Evolutionary conservation across 2,113 vertebrate species (phyloP), one percentile per base, ranked within the genome.

Genomic region (Campylomormyrus tamandua): DNA sequence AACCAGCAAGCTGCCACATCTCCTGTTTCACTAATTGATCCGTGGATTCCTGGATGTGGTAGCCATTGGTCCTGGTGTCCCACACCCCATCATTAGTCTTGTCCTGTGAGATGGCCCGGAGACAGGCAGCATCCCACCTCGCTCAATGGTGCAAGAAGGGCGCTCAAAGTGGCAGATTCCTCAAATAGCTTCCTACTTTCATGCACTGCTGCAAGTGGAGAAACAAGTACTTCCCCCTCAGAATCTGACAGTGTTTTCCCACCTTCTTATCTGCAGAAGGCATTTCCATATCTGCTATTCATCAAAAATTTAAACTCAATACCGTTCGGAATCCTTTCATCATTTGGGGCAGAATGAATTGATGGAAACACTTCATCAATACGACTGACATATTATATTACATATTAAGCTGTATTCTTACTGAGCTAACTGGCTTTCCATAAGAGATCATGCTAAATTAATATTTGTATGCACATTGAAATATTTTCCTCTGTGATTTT

Each of bases 161-260:
- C 83, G 92, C 93, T 95, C 93, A 94, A 93, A 95, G 93, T 94
- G 93, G 92, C 90, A 94, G 95, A 96, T 97, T 97, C 97, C 94
- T 95, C 92, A 95, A 95, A 97, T 96, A 95, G 94, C 94, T 97
- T 96, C 94, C 95, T 94, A 94, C 97, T 96, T 96, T 95, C 96
- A 96, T 95, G 95, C 95, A 94, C 96, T 94, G 88, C 90, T 96
- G 96, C 95, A 92, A 92, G 92, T 93, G 92, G 92, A 96, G 94
- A 92, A 93, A 94, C 90, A 56, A 93, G 91, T 89, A 1, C 94
- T 94, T 94, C 94, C 94, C 83, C 89, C 90, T 90, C 91, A 91
- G 93, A 91, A 87, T 90, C 91, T 62, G 91, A 91, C 92, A 95
- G 93, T 94, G 94, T 94, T 95, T 95, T 94, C 94, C 93, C 94